These are phyloP conservation scores for Acrocera orbiculus DNA, from an alignment of 2,888 invertebrate genomes.

Conservation along the genomic window DNA sequence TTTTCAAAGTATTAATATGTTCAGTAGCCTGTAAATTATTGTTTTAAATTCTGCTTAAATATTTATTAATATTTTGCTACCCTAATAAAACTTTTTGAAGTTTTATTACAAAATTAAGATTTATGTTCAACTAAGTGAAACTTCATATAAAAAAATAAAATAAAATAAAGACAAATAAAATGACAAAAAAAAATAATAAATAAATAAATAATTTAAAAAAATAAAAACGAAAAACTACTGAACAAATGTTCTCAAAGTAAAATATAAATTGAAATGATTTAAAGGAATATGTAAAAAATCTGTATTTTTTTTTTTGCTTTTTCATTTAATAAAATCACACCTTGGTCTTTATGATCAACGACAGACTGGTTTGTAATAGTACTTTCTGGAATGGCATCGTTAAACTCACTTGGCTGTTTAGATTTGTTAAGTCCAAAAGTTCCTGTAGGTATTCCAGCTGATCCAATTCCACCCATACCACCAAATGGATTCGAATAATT, in stretches of 20 bases:
- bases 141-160: constrained; percentile 3
- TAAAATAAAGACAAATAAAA: constrained; percentile 3
- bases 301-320: too few species aligned
- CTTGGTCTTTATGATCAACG: constrained; percentile 33
- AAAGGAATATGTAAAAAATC: too few species aligned
- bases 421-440: constrained; percentile 29
- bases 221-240: too few species aligned
- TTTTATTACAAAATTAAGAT: too few species aligned
- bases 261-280: too few species aligned
- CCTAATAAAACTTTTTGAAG: too few species aligned
- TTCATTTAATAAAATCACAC: constrained; percentile 23
- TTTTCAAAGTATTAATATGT: too few species aligned
- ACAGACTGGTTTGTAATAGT: constrained; percentile 19
- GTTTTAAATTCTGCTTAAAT: too few species aligned
- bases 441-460: constrained; percentile 33
- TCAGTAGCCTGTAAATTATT: too few species aligned
- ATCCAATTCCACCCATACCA: constrained; percentile 28
- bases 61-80: too few species aligned
- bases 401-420: constrained; percentile 50
- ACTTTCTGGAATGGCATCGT: constrained; percentile 17
- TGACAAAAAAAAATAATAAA: neutral
- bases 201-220: neutral
- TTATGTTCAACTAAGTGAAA: too few species aligned
- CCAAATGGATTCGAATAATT: constrained; percentile 30
- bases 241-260: too few species aligned